These are phyloP conservation scores for Hartigia nigra DNA, from an alignment of 2,888 invertebrate genomes.

Conservation along the genomic window DNA sequence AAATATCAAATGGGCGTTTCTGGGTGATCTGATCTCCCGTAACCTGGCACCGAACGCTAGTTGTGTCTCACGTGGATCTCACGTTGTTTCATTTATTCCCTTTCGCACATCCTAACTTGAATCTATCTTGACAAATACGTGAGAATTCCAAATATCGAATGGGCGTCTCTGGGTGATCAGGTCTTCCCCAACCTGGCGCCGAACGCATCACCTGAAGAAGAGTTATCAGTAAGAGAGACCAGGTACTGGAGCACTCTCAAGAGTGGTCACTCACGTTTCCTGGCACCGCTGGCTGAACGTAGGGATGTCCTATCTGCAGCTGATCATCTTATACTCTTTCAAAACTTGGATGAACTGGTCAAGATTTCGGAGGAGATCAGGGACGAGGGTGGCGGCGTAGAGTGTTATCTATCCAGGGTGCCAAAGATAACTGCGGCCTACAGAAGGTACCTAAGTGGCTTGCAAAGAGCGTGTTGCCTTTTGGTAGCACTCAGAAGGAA, in stretches of 20 bases:
- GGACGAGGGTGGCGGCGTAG: conserved; percentile 76
- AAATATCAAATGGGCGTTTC: not conserved
- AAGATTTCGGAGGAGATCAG: conserved; percentile 85
- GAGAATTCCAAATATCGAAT: not conserved
- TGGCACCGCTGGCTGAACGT: conserved; percentile 79
- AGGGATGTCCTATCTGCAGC: conserved; percentile 80
- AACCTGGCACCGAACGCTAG: not conserved
- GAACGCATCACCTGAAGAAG: conserved; percentile 78
- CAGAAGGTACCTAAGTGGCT: conserved; percentile 84
- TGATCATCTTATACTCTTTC: conserved; percentile 84
- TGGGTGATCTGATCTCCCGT: not conserved
- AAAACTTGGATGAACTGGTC: conserved; percentile 85
- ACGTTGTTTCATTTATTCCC: not conserved
- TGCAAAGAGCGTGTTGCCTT: conserved; percentile 87
- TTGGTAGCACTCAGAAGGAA: conserved; percentile 74
- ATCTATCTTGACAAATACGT: conserved; percentile 57
- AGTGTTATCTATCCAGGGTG: conserved; percentile 76
- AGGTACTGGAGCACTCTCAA: conserved; percentile 82
- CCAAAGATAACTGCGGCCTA: conserved; percentile 81
- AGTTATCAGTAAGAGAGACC: conserved; percentile 81
- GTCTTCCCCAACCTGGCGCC: conserved; percentile 58
- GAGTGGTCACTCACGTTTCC: conserved; percentile 83
- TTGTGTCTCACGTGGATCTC: not conserved
- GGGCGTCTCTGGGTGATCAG: conserved; percentile 35
- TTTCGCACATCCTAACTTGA: conserved; percentile 11